Conservation (phyloP, 2,113 vertebrate species). For the Ursus arctos region DNA sequence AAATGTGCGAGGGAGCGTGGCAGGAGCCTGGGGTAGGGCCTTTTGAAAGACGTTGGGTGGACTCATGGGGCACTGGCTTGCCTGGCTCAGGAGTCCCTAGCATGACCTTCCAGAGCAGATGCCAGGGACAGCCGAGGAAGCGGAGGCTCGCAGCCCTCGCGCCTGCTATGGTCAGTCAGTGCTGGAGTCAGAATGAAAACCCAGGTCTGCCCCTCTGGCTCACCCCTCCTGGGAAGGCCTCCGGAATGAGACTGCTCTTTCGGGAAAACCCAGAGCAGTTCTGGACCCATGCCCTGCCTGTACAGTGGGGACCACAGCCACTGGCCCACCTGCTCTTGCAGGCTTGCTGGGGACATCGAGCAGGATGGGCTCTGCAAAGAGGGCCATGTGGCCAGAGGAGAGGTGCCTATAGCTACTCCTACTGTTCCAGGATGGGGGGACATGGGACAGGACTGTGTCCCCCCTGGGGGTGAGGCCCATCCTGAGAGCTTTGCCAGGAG, state of each 20-base stretch:
- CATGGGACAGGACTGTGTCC: rapidly evolving
- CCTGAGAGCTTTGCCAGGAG: background rate
- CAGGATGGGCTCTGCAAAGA: background rate
- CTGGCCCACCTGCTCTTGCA: background rate
- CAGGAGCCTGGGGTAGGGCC: background rate
- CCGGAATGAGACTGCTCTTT: background rate
- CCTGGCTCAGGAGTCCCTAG: background rate
- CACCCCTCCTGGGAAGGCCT: background rate
- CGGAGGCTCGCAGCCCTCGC: background rate
- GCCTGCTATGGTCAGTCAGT: background rate
- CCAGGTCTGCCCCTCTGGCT: background rate
- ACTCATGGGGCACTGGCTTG: background rate
- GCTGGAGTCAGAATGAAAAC: background rate
- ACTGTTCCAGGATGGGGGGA: background rate
- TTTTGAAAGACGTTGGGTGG: background rate
- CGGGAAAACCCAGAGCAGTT: background rate
- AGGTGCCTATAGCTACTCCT: background rate
- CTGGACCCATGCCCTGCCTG: background rate
- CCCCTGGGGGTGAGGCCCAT: background rate
- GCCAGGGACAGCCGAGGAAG: background rate
- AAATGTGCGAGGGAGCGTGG: background rate
- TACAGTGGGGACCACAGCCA: background rate
- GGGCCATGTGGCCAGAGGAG: background rate
- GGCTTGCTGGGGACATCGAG: background rate
- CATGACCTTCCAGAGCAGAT: background rate